phyloP scores from a whole-genome alignment of 2,888 invertebrate genomes.

The Callinectes sapidus region DNA sequence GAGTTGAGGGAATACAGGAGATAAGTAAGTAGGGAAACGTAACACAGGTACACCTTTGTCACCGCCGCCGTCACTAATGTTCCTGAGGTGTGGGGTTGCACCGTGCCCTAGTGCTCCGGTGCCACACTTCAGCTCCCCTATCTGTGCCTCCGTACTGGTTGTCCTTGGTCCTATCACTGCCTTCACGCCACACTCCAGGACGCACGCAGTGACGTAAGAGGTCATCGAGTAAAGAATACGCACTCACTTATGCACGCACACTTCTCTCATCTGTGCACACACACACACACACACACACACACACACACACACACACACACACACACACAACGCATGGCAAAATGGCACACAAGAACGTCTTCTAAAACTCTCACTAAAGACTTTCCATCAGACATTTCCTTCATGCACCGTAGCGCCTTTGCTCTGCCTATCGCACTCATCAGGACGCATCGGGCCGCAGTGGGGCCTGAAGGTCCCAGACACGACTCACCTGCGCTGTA shows the following conservation, averaged over 20 bases:
- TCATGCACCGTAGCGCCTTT: neutral
- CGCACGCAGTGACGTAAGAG: neutral
- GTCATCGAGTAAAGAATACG: neutral
- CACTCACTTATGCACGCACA: neutral
- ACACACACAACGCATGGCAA: constrained; percentile 10
- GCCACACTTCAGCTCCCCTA: neutral
- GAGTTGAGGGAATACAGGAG: too few relatives aligned
- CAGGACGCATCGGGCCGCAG: neutral
- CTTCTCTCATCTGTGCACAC: neutral
- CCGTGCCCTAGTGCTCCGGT: neutral
- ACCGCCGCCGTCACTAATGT: neutral
- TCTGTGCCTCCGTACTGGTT: neutral
- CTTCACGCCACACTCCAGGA: neutral
- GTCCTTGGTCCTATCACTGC: neutral
- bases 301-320: constrained; percentile 37
- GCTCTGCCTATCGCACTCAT: neutral
- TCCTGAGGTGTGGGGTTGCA: neutral
- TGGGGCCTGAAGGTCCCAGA: neutral
- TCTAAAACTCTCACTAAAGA: neutral
- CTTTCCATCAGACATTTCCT: neutral
- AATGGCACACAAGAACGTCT: neutral
- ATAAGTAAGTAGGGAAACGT: too few relatives aligned
- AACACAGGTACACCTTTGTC: neutral
- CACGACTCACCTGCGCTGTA: constrained; percentile 48
- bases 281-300: neutral